Conservation (phyloP, 2,113 vertebrate genomes). For the Pholis gunnellus region DNA sequence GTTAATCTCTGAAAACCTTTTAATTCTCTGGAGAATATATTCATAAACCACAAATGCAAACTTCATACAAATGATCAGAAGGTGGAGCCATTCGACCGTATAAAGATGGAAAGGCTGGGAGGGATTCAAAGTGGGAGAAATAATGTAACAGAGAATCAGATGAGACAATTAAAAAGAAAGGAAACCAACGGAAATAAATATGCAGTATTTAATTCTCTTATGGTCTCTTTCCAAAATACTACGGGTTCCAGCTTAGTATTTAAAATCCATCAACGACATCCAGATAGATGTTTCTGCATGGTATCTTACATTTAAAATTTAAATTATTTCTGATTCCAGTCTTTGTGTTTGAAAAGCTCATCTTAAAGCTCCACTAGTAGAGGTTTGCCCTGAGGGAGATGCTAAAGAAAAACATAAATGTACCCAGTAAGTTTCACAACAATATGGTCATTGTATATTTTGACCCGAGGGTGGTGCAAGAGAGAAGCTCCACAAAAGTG, state of each 20-base stretch:
- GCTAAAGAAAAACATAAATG: neutral
- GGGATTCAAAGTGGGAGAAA: neutral
- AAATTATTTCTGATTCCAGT: neutral
- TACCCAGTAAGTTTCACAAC: conserved; percentile 2
- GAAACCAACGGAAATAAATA: neutral
- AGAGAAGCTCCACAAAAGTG: neutral
- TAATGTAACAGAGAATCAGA: neutral
- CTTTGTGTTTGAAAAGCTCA: neutral
- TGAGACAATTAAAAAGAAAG: neutral
- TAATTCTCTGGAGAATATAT: neutral
- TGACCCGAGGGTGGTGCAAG: conserved; percentile 38
- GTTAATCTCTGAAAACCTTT: neutral
- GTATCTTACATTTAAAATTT: neutral
- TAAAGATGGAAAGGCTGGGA: neutral
- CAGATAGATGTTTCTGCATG: neutral
- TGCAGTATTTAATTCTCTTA: neutral
- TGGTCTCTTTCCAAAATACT: neutral
- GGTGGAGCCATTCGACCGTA: conserved; percentile 38
- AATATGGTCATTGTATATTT: neutral
- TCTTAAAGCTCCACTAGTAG: neutral
- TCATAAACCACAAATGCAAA: neutral
- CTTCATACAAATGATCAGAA: conserved; percentile 28
- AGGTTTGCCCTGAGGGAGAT: neutral
- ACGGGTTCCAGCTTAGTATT: neutral
- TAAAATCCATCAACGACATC: neutral